Base-by-base conservation (phyloP, 2,797 vertebrate genomes). In the Helicolenus hilgendorfi region DNA sequence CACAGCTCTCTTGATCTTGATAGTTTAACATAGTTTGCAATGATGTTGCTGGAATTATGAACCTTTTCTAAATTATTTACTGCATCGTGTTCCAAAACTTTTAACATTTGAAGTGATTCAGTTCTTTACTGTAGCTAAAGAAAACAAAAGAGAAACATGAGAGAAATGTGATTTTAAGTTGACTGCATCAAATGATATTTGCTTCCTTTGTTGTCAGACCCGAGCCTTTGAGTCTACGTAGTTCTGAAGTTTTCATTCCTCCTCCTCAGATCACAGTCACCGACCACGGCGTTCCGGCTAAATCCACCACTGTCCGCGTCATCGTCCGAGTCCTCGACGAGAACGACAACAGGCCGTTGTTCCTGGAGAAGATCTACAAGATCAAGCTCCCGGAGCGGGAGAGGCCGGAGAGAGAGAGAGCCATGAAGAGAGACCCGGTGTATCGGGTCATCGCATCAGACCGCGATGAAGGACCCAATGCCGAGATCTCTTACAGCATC, bases 351-450 rank as follows among this genome's bases (percentile, higher is more conserved):
- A 97, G 98, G 38, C 99, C 99, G 2, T 87, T 98, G 86, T 99
- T 99, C 94, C 94, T 99, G 90, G 99, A 99, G 91, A 99, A 99
- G 94, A 98, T 99, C 96, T 99, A 99, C 93, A 98, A 99, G 96
- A 99, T 99, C 92, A 97, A 93, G 22, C 98, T 99, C 22, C 98
- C 99, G 0, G 98, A 99, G 91, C 97, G 98, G 0, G 98, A 98
- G 65, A 98, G 96, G 81, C 97, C 96, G 0, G 99, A 99, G 58
- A 96, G 96, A 76, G 99, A 99, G 65, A 94, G 98, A 64, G 88
- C 87, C 1, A 70, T 90, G 1, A 98, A 88, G 83, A 97, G 98
- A 18, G 98, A 99, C 60, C 98, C 98, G 0, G 96, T 99, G 29
- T 99, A 99, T 73, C 98, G 99, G 0, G 98, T 99, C 9, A 97